Evolutionary conservation across 2,888 invertebrate genomes (phyloP), one percentile per base, ranked within the genome.

Genomic region (Eustalomyia histrio): DNA sequence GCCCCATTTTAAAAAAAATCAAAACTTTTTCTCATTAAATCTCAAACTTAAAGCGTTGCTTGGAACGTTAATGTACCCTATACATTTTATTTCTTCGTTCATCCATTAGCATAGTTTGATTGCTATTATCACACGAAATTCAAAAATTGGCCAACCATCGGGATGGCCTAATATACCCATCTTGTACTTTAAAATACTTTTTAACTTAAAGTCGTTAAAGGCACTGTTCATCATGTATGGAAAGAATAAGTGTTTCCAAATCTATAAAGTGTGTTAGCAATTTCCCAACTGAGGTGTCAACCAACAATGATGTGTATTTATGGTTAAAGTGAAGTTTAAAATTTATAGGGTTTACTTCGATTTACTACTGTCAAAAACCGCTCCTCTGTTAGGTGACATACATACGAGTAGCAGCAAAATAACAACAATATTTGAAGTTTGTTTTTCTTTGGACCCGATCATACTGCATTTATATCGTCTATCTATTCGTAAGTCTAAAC

Each of bases 291-390:
- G 50, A 76, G 69, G 76, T 76, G 76, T 76, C 76, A 76, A 69
- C 69, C 55, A 69, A 50, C 69, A 68, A 18, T 64, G 69, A 76
- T 69, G 76, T 69, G 76, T 76, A 69, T 76, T 76, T 76, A 76
- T 76, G 69, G 76, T 57, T 69, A 69, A 76, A 76, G 61, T 75
- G 68, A 75, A 68, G 68, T 68, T 61, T 76, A 55, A 57, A 69
- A 76, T 73, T 79, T 79, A 79, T 79, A 67, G 65, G 72, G 72
- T 72, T 79, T 50, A 55, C 67, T 61, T 52, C 78, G 72, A 72
- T 73, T 73, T 73, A 68, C 67, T 79, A 79, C 78, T 79, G 72
- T 79, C 78, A 79, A 73, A 79, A 79, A 79, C 72, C 78, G 72
- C 78, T 79, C 78, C 78, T 63, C 50, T 55, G 55, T 73, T 55